Evolutionary conservation across 2,113 vertebrate genomes (phyloP), one percentile per base, ranked within the genome.

Genomic region (Epinephelus lanceolatus): DNA sequence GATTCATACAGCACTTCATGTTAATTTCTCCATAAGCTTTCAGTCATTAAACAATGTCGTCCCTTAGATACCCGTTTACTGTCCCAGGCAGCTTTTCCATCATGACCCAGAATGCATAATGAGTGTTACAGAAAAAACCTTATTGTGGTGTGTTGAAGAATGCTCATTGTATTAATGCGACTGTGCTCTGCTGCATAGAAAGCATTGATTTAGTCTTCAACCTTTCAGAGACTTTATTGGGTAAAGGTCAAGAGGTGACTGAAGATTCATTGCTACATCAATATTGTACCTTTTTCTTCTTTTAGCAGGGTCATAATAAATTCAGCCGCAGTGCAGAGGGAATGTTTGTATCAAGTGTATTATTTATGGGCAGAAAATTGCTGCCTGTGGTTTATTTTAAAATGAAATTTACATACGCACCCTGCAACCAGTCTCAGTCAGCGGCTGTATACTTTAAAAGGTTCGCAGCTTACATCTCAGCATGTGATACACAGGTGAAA

Each of bases 281-380:
- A 86, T 90, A 89, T 72, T 78, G 52, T 49, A 69, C 83, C 68
- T 73, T 60, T 45, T 80, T 73, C 53, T 77, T 75, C 77, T 83
- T 88, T 92, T 74, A 83, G 82, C 68, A 21, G 59, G 86, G 73
- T 88, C 88, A 72, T 92, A 88, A 94, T 89, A 87, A 86, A 94
- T 93, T 89, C 90, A 72, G 76, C 86, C 72, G 83, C 91, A 91
- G 88, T 91, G 91, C 90, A 89, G 92, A 47, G 86, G 86, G 69
- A 89, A 86, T 91, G 86, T 93, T 91, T 92, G 83, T 83, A 84
- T 92, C 83, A 86, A 82, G 74, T 92, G 45, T 92, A 86, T 91
- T 93, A 94, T 93, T 93, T 93, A 94, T 91, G 83, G 83, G 60
- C 76, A 78, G 75, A 91, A 91, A 78, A 88, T 90, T 92, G 90